These are phyloP conservation scores for Ernsta delagoae DNA, from an alignment of 2,888 invertebrate genomes.

Conservation along the genomic window DNA sequence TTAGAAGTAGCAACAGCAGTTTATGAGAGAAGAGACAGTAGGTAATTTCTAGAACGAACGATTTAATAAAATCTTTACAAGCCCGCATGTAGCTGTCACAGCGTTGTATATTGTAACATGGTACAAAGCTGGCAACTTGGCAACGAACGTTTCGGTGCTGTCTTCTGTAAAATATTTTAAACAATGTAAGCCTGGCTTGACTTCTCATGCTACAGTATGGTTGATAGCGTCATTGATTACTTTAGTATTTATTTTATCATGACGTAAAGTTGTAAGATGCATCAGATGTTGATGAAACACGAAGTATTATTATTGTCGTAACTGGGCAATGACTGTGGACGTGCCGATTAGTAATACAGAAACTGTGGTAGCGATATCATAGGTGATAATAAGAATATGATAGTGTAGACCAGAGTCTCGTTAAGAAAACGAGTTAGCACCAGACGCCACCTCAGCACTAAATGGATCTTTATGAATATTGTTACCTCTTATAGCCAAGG, in stretches of 20 bases:
- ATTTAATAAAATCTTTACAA: neutral
- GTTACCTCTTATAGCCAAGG: slow-evolving; percentile 20
- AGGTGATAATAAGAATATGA: neutral
- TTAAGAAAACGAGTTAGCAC: neutral
- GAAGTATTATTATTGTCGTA: no score
- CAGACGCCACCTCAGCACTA: slow-evolving; percentile 6
- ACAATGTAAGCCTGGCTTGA: neutral
- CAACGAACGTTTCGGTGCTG: slow-evolving; percentile 16
- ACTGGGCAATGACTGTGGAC: no score
- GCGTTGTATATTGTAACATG: slow-evolving; percentile 11
- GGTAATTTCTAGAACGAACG: neutral
- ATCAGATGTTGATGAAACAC: no score
- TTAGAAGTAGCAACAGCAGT: no score
- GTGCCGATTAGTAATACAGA: no score
- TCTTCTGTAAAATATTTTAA: slow-evolving; percentile 33
- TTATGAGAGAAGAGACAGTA: no score
- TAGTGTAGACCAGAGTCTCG: neutral
- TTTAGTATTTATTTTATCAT: no score
- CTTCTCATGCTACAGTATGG: neutral
- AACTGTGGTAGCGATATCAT: no score
- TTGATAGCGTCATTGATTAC: neutral
- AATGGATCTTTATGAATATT: slow-evolving; percentile 29
- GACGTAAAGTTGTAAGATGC: no score
- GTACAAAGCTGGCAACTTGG: slow-evolving; percentile 26
- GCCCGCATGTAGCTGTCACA: slow-evolving; percentile 4